A percentile compares a stretch with the other conserved stretches of the same genome.
These are phyloP conservation scores for Gymnarchus niloticus DNA, from an alignment of 2,113 vertebrate genomes.

Conservation along the genomic window DNA sequence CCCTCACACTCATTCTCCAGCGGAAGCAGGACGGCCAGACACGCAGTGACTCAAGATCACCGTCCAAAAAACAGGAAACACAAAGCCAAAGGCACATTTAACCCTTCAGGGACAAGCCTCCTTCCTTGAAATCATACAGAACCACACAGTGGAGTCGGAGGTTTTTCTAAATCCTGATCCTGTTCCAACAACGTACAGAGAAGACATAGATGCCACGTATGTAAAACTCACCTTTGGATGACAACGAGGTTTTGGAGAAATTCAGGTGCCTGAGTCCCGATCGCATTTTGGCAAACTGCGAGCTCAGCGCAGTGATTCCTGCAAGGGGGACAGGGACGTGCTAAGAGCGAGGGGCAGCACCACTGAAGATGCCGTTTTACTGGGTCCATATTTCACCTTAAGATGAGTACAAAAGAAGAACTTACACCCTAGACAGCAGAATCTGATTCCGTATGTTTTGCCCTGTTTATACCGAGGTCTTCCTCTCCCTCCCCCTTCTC, in stretches of 20 bases:
- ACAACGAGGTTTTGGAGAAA: conserved; percentile 82
- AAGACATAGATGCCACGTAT: neutral
- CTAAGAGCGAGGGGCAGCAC: neutral
- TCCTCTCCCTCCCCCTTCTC: neutral
- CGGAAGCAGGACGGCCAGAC: neutral
- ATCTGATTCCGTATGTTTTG: no score
- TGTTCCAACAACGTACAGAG: neutral
- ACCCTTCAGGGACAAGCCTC: neutral
- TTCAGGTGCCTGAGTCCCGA: conserved; percentile 85
- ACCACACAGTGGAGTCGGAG: neutral
- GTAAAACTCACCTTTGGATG: conserved; percentile 76
- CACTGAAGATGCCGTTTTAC: no score
- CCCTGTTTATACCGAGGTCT: no score
- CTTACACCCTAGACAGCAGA: no score
- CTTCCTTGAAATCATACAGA: neutral
- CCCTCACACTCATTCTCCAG: no score
- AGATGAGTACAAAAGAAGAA: no score
- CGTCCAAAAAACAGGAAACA: neutral
- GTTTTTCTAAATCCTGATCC: neutral
- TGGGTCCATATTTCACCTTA: no score
- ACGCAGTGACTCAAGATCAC: conserved; percentile 3
- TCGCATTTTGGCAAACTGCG: conserved; percentile 83
- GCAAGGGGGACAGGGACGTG: conserved; percentile 8
- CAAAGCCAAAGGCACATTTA: neutral
- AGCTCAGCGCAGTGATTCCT: conserved; percentile 82